Base-by-base conservation (phyloP, 2,888 invertebrate genomes). In the Doris montereyensis region DNA sequence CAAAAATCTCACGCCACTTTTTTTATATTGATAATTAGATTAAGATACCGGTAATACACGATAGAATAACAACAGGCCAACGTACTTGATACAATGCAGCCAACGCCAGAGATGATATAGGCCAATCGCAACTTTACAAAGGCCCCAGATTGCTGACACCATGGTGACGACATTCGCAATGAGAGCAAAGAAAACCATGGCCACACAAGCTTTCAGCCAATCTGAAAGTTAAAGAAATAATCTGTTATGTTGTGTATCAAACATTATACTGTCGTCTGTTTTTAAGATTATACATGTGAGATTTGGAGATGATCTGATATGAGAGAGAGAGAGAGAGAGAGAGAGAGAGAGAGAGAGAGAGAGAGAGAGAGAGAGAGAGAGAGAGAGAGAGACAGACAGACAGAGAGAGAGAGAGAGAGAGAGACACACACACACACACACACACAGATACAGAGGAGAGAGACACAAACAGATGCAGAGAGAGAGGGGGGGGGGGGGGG, bases 21-120 rank as follows among this genome's bases (percentile, higher is more conserved):
- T n/a, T n/a, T n/a, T n/a, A n/a, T n/a, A n/a, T n/a, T n/a, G n/a
- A n/a, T n/a, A n/a, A n/a, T n/a, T n/a, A n/a, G n/a, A n/a, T n/a
- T n/a, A n/a, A n/a, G n/a, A 52, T 8, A 52, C 13, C 52, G 8
- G 52, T 52, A 10, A 52, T 13, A 52, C 8, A 52, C 13, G 52
- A 10, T 52, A 13, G 52, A 52, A 52, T 10, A 52, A 35, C 34
- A 32, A 34, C 26, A 81, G n/a, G n/a, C n/a, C n/a, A n/a, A n/a
- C 83, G 72, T 82, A 86, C 87, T 84, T 3, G 85, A 83, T 76
- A 84, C 67, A 24, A 80, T 74, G 76, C 85, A 84, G 34, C 86
- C 70, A 1, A 74, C 79, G 24, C 84, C 86, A 60, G 86, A 84
- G 0, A 84, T 70, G 2, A 80, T 62, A 67, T 84, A 86, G 72